Conservation (phyloP, 2,888 invertebrate species). For the Cyclophora punctaria region DNA sequence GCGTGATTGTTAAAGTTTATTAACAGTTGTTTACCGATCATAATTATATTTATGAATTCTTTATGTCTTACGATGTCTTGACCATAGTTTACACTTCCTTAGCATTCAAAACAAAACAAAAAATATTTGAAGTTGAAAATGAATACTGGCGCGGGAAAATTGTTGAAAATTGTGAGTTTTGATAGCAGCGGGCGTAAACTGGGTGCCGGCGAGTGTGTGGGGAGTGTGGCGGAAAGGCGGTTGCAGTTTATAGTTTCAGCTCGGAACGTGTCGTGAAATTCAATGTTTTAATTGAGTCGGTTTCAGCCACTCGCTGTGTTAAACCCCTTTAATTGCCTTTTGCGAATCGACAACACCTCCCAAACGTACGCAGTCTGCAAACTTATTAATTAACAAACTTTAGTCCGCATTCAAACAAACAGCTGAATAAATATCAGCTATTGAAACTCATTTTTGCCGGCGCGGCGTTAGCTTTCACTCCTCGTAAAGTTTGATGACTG, state of each 20-base stretch:
- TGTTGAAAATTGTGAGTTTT: too few species aligned
- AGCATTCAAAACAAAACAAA: too few species aligned
- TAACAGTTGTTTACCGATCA: too few species aligned
- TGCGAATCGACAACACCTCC: conserved; percentile 22
- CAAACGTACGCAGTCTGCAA: conserved; percentile 19
- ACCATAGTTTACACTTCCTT: too few species aligned
- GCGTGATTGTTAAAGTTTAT: too few species aligned
- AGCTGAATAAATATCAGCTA: conserved; percentile 1
- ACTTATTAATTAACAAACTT: conserved; percentile 29
- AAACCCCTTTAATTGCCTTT: conserved; percentile 33
- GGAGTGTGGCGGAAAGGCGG: neutral
- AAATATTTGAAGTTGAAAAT: too few species aligned
- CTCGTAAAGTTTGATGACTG: conserved; percentile 16
- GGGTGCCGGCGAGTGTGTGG: too few species aligned
- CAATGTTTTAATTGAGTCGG: conserved; percentile 30
- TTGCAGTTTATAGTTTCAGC: neutral
- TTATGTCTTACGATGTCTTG: too few species aligned
- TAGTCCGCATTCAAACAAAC: conserved; percentile 7
- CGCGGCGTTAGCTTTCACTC: conserved; percentile 1
- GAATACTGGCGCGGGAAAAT: too few species aligned
- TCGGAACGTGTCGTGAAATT: conserved; percentile 22
- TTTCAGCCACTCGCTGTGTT: conserved; percentile 15
- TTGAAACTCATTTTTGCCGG: conserved; percentile 1
- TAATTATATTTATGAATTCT: too few species aligned
- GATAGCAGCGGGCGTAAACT: too few species aligned